Evolutionary conservation across 2,113 vertebrate genomes (phyloP), one percentile per base, ranked within the genome.

Genomic region (Gallinago paraguaiae): DNA sequence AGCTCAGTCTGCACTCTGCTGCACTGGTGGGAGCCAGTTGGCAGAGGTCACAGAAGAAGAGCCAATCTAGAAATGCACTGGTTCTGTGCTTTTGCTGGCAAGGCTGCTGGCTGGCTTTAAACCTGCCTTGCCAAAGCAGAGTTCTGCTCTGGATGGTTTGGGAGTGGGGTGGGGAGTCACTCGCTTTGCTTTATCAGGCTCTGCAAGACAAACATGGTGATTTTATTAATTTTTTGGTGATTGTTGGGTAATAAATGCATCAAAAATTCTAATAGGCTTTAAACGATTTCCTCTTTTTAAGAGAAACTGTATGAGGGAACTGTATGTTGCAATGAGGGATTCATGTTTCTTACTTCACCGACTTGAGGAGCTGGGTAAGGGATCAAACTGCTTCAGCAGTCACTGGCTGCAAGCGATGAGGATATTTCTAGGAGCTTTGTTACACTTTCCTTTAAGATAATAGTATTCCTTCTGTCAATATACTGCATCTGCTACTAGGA

Each of bases 121-220:
- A 33, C 27, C 74, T 50, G 56, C 63, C 54, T 37, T 59, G 51
- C 69, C 85, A 82, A 25, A 39, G 56, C 50, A 10, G 33, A 41
- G 53, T 7, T 53, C 67, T 86, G 56, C 82, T 79, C 41, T 2
- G 53, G 48, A 4, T 50, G 54, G 22, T 7, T 10, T 57, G 89
- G 45, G 46, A 76, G 18, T 1, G 1, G 48, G n/a, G 8, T 35
- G 8, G 17, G 68, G n/a, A 69, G n/a, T 50, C 3, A 0, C 61
- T 75, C 15, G 0, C 46, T 86, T 54, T 27, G 35, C 33, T 77
- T 79, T 65, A 16, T 64, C 35, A 30, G 22, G 22, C 45, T 92
- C 37, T 45, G 35, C 81, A 51, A 76, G 53, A 43, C n/a, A 61
- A 88, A 57, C 1, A 0, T 3, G 17, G 41, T 33, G 74, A 18